A percentile compares a stretch with the other conserved stretches of the same genome.
phyloP scores from a whole-genome alignment of 2,797 vertebrate species.

The Ctenochaetus hawaiiensis region DNA sequence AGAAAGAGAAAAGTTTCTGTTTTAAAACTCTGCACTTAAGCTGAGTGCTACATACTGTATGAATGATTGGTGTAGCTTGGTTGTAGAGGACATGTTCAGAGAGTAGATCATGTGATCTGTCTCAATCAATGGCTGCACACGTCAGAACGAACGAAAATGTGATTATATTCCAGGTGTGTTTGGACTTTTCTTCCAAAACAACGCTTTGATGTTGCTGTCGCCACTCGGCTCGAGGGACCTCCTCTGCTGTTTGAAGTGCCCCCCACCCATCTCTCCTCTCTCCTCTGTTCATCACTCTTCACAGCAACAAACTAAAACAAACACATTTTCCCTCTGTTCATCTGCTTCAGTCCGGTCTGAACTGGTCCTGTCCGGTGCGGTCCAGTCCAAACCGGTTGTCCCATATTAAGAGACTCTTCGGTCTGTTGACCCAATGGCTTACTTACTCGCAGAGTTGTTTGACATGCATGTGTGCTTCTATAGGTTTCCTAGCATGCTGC shows the following conservation, averaged over 20 bases:
- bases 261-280: not conserved
- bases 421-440: slow-evolving; percentile 47
- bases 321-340: slow-evolving; percentile 27
- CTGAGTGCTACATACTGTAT: slow-evolving; percentile 15
- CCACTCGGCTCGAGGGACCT: slow-evolving; percentile 26
- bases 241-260: slow-evolving; percentile 36
- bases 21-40: slow-evolving; percentile 21
- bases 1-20: slow-evolving; percentile 18
- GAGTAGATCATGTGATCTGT: slow-evolving; percentile 24
- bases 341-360: slow-evolving; percentile 20
- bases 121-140: slow-evolving; percentile 20
- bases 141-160: slow-evolving; percentile 31
- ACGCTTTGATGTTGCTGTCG: slow-evolving; percentile 25
- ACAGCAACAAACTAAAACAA: slow-evolving; percentile 24
- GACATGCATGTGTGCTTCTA: slow-evolving; percentile 82
- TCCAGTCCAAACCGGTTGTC: slow-evolving; percentile 35
- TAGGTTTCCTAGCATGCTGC: slow-evolving; percentile 83
- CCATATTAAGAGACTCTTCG: slow-evolving; percentile 61
- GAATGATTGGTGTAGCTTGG: slow-evolving; percentile 21
- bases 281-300: slow-evolving; percentile 27
- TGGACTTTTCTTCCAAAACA: slow-evolving; percentile 53
- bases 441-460: slow-evolving; percentile 64
- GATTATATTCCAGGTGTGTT: slow-evolving; percentile 29
- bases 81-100: slow-evolving; percentile 5
- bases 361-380: slow-evolving; percentile 31